phyloP scores from a whole-genome alignment of 2,797 vertebrate species.

The Zonotrichia albicollis region DNA sequence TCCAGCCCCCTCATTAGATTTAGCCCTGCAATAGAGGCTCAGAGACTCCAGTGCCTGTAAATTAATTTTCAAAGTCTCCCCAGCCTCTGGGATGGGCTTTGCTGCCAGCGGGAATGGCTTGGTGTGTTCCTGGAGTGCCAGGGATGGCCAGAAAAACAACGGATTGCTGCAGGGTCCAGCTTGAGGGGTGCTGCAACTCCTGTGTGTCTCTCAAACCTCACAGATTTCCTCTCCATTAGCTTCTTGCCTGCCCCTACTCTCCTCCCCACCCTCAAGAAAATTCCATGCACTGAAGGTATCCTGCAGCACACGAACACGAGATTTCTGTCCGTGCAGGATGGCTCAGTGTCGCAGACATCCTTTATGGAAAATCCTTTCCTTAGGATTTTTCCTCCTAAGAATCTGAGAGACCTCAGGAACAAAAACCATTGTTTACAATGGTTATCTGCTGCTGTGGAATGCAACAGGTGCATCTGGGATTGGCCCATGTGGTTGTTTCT shows the following conservation, averaged over 20 bases:
- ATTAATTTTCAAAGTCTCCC: neutral
- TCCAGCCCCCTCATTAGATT: neutral
- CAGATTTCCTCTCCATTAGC: neutral
- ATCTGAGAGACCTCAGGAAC: too few species aligned
- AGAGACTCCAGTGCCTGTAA: neutral
- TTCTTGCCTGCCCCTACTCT: neutral
- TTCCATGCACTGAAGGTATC: rapidly evolving
- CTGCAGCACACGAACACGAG: neutral
- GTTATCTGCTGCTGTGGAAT: too few species aligned
- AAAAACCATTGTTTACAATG: too few species aligned
- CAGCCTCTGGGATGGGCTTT: neutral
- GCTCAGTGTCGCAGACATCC: too few species aligned
- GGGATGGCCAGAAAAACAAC: neutral
- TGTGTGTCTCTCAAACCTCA: rapidly evolving
- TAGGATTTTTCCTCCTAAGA: too few species aligned
- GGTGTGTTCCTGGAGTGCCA: neutral
- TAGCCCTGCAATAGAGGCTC: neutral
- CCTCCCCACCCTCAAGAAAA: rapidly evolving
- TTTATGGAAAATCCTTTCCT: too few species aligned
- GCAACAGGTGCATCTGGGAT: too few species aligned
- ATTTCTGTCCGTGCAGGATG: too few species aligned
- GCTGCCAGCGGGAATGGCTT: neutral
- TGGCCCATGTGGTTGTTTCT: too few species aligned
- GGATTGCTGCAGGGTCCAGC: neutral
- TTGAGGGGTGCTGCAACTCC: neutral